phyloP scores from a whole-genome alignment of 2,888 invertebrate species.

The Ferdinandea cuprea region DNA sequence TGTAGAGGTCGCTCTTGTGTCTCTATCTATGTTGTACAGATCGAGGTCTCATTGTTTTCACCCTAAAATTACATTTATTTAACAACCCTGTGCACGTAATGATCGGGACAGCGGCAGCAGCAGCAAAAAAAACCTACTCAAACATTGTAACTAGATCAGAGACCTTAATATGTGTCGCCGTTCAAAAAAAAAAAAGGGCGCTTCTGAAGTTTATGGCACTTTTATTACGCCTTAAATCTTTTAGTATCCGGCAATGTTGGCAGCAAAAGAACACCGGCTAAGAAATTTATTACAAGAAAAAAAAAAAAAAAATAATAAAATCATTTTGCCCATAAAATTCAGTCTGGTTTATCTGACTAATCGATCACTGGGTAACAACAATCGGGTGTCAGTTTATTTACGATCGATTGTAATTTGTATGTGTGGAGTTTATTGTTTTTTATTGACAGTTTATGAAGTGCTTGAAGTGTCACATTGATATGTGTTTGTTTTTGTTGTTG shows the following conservation, averaged over 20 bases:
- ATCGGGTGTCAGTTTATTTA: slow-evolving; percentile 59
- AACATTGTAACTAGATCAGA: slow-evolving; percentile 52
- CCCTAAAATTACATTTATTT: slow-evolving; percentile 34
- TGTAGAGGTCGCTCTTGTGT: slow-evolving; percentile 58
- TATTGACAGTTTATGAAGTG: slow-evolving; percentile 65
- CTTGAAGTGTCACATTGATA: slow-evolving; percentile 62
- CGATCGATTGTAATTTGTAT: slow-evolving; percentile 51
- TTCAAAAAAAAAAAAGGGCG: slow-evolving; percentile 38
- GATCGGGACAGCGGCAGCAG: slow-evolving; percentile 7
- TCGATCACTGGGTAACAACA: slow-evolving; percentile 45
- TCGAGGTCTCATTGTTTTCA: slow-evolving; percentile 66
- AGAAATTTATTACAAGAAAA: slow-evolving; percentile 42
- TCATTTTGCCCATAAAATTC: no score
- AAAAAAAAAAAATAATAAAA: slow-evolving; percentile 36
- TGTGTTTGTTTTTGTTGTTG: slow-evolving; percentile 28
- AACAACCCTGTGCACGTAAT: slow-evolving; percentile 57
- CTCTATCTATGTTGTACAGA: slow-evolving; percentile 33
- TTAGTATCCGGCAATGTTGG: slow-evolving; percentile 57
- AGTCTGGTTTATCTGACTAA: slow-evolving; percentile 54
- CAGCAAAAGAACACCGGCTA: neutral
- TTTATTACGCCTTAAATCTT: slow-evolving; percentile 38
- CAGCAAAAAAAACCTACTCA: neutral
- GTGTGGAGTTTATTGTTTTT: slow-evolving; percentile 45
- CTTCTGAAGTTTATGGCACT: slow-evolving; percentile 1
- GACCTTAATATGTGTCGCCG: slow-evolving; percentile 10